A percentile compares a stretch with the other conserved stretches of the same genome.
These are phyloP conservation scores for Dicerorhinus sumatrensis DNA, from an alignment of 2,113 vertebrate species.

Conservation along the genomic window DNA sequence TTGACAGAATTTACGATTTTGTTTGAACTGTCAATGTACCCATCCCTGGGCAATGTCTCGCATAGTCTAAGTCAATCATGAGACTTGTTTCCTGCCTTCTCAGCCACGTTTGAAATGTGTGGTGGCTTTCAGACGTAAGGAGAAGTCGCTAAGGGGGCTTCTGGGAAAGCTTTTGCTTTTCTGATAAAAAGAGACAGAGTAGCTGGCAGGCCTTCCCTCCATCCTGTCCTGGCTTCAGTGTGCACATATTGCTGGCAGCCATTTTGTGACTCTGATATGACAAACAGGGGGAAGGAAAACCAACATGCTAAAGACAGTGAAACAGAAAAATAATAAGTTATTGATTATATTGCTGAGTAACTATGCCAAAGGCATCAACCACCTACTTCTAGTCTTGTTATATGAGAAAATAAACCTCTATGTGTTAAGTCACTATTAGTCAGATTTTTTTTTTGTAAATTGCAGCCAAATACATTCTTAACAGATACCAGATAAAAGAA, in stretches of 20 bases:
- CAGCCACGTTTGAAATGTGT: not conserved
- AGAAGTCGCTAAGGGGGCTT: not conserved
- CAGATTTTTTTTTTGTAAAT: not conserved
- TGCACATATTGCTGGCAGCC: no score
- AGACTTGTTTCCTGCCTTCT: not conserved
- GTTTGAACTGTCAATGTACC: not conserved
- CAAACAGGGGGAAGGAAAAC: not conserved
- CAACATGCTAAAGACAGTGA: not conserved
- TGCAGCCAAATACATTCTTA: not conserved
- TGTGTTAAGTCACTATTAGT: not conserved
- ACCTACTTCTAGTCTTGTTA: not conserved
- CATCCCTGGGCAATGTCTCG: not conserved
- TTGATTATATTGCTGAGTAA: not conserved
- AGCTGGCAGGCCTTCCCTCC: not conserved
- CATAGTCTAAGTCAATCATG: not conserved
- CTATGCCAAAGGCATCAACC: not conserved
- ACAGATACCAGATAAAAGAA: not conserved
- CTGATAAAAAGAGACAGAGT: not conserved
- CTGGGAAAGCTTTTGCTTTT: not conserved
- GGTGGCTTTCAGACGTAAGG: not conserved
- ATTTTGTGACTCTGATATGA: not conserved
- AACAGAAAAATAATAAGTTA: not conserved
- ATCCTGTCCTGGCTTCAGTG: not conserved
- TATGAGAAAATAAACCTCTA: not conserved
- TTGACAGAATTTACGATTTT: slow-evolving; percentile 9